These are phyloP conservation scores for Trichonephila clavata DNA, from an alignment of 1,140 invertebrate genomes.

Conservation along the genomic window DNA sequence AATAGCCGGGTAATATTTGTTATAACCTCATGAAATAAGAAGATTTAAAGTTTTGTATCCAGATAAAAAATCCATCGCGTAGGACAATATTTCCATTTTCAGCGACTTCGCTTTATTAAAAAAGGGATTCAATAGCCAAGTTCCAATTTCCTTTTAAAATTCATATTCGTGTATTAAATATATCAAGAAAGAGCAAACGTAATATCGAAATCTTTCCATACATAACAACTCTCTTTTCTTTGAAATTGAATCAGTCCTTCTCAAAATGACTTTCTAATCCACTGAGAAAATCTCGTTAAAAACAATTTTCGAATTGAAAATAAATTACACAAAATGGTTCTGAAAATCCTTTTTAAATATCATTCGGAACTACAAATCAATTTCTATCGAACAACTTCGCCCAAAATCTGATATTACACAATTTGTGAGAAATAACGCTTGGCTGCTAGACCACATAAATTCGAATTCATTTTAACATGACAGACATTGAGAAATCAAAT, in stretches of 20 bases:
- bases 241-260: neutral
- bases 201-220: too few species aligned
- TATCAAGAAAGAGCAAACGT: too few species aligned
- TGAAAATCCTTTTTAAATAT: neutral
- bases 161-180: too few species aligned
- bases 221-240: neutral
- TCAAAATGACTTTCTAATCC: conserved; percentile 4
- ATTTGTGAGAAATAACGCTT: neutral
- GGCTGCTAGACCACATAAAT: neutral
- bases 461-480: neutral
- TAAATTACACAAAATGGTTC: neutral
- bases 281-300: neutral
- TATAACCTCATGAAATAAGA: too few species aligned
- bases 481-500: neutral
- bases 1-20: too few species aligned
- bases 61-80: too few species aligned
- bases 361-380: neutral
- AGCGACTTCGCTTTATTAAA: too few species aligned
- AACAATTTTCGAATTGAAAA: neutral
- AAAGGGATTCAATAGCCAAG: too few species aligned
- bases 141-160: too few species aligned
- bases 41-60: too few species aligned
- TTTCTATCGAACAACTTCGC: neutral
- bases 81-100: too few species aligned
- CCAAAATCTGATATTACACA: neutral